phyloP scores from a whole-genome alignment of 2,113 vertebrate species.

The Peromyscus polionotus region DNA sequence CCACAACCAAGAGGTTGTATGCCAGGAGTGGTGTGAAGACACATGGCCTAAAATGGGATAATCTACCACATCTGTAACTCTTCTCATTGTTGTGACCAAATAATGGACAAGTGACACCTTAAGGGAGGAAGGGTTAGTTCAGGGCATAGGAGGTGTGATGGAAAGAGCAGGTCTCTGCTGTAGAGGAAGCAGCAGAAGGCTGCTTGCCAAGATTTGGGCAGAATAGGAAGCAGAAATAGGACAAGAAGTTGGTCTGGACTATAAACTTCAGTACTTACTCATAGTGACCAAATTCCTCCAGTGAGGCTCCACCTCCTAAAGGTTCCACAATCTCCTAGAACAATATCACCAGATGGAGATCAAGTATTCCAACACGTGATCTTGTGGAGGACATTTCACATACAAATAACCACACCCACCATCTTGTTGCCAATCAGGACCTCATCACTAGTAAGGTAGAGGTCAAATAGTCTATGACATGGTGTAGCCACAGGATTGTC shows the following conservation, averaged over 20 bases:
- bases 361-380: neutral
- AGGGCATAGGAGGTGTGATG: neutral
- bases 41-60: neutral
- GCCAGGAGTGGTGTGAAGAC: neutral
- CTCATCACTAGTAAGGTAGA: neutral
- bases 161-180: neutral
- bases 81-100: neutral
- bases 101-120: neutral
- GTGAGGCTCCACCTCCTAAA: neutral
- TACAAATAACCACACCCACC: neutral
- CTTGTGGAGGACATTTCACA: neutral
- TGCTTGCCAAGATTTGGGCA: neutral
- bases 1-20: neutral
- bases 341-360: neutral
- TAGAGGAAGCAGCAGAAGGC: neutral
- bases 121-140: neutral
- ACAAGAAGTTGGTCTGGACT: neutral
- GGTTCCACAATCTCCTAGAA: neutral
- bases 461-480: neutral
- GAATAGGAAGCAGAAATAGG: neutral
- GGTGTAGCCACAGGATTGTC: neutral
- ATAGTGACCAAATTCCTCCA: neutral
- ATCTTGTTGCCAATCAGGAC: neutral
- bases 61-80: neutral
- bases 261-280: neutral